Evolutionary conservation across 2,113 vertebrate species (phyloP).

Genomic region (Ictidomys tridecemlineatus): DNA sequence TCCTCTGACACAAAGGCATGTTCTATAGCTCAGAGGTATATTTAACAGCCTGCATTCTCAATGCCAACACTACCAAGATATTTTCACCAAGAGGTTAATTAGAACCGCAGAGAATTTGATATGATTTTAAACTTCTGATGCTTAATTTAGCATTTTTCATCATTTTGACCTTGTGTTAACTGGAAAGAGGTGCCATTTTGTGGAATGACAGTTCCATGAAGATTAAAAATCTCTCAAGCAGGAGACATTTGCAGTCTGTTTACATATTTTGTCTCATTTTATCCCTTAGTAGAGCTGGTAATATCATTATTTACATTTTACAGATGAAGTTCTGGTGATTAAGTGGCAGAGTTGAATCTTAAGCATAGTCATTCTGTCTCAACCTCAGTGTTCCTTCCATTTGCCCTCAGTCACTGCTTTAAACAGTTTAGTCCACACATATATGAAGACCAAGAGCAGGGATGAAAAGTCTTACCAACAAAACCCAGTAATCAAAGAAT

Average conservation of each 20-base stretch:
- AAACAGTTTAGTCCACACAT: background rate
- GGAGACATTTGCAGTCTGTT: conserved; percentile 15
- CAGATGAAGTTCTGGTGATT: background rate
- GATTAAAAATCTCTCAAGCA: conserved; percentile 21
- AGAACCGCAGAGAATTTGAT: conserved; percentile 12
- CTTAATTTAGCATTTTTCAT: conserved; percentile 27
- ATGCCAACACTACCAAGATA: background rate
- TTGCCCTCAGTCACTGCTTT: background rate
- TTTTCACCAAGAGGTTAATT: conserved; percentile 41
- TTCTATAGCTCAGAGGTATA: background rate
- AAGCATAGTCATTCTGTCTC: background rate
- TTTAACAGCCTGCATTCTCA: background rate
- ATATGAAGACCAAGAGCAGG: background rate
- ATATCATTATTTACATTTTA: conserved; percentile 33
- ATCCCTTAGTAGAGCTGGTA: background rate
- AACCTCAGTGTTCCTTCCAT: background rate
- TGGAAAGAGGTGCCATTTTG: conserved; percentile 14
- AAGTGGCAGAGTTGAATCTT: background rate
- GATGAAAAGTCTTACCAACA: background rate
- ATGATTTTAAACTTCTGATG: conserved; percentile 37
- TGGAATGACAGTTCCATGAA: conserved; percentile 13
- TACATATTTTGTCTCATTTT: conserved; percentile 16
- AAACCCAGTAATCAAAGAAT: conserved; percentile 32
- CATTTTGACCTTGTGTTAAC: conserved; percentile 20
- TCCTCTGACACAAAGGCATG: background rate